Evolutionary conservation across 2,113 vertebrate species (phyloP).

Genomic region (Clarias gariepinus): DNA sequence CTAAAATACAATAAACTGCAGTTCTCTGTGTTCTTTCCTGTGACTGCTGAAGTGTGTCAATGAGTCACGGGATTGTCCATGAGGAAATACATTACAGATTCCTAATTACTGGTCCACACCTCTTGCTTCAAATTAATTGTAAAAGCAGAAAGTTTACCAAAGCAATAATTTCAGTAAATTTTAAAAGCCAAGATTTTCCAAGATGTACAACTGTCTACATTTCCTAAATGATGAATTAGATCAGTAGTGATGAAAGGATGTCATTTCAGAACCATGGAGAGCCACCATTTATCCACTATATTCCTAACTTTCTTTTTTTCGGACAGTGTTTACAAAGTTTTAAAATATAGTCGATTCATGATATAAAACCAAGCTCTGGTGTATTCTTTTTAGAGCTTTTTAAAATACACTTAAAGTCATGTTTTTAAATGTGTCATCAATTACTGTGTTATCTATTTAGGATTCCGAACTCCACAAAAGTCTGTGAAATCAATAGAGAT

Average conservation of each 20-base stretch:
- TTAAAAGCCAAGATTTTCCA: background rate
- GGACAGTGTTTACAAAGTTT: no score
- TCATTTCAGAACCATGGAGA: slow-evolving; percentile 14
- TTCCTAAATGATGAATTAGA: background rate
- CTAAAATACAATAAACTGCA: background rate
- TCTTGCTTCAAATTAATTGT: background rate
- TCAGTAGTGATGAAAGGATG: no score
- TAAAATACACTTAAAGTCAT: background rate
- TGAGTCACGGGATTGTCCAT: background rate
- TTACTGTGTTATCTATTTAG: background rate
- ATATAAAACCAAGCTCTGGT: no score
- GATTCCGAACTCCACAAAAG: background rate
- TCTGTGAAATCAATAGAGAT: background rate
- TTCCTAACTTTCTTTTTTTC: no score
- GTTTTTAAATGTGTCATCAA: background rate
- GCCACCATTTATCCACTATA: no score
- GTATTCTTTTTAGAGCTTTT: no score
- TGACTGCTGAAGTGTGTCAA: no score
- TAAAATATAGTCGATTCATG: no score
- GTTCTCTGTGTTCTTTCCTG: background rate
- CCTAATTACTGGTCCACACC: background rate
- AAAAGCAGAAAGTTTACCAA: background rate
- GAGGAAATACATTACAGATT: no score
- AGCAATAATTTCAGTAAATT: background rate
- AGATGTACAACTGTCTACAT: background rate